Evolutionary conservation across 2,797 vertebrate genomes (phyloP).

Genomic region (Ptychobarbus kaznakovi): DNA sequence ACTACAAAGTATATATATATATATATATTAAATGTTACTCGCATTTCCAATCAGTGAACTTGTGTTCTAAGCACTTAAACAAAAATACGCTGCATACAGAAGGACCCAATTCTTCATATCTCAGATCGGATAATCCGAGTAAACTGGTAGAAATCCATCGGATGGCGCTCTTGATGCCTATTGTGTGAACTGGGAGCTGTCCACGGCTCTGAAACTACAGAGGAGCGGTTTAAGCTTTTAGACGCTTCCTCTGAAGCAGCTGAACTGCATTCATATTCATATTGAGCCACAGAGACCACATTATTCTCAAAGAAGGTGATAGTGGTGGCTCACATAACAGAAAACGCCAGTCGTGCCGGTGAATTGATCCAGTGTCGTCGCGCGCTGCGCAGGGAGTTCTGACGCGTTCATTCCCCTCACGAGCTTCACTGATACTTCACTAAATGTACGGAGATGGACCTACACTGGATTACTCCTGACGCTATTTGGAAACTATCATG

Average conservation of each 20-base stretch:
- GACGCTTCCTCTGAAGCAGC: neutral
- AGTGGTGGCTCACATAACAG: neutral
- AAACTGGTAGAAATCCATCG: slow-evolving; percentile 29
- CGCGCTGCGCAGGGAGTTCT: slow-evolving; percentile 27
- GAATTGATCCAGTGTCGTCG: neutral
- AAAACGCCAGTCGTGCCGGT: slow-evolving; percentile 9
- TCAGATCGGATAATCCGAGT: slow-evolving; percentile 1
- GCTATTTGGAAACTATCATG: neutral
- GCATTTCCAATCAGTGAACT: neutral
- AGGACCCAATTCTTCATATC: neutral
- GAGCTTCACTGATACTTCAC: slow-evolving; percentile 9
- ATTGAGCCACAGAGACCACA: neutral
- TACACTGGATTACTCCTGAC: neutral
- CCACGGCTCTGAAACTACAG: slow-evolving; percentile 54
- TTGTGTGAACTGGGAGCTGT: slow-evolving; percentile 33
- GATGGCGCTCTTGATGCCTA: slow-evolving; percentile 42
- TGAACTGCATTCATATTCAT: neutral
- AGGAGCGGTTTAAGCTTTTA: neutral
- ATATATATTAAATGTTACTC: neutral
- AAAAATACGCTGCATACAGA: neutral
- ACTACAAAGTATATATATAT: neutral
- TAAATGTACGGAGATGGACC: neutral
- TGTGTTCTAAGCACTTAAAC: neutral
- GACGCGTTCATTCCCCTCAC: slow-evolving; percentile 11
- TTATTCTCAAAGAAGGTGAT: neutral